Evolutionary conservation across 2,797 vertebrate species (phyloP).

Genomic region (Mormyrops boulengeri): DNA sequence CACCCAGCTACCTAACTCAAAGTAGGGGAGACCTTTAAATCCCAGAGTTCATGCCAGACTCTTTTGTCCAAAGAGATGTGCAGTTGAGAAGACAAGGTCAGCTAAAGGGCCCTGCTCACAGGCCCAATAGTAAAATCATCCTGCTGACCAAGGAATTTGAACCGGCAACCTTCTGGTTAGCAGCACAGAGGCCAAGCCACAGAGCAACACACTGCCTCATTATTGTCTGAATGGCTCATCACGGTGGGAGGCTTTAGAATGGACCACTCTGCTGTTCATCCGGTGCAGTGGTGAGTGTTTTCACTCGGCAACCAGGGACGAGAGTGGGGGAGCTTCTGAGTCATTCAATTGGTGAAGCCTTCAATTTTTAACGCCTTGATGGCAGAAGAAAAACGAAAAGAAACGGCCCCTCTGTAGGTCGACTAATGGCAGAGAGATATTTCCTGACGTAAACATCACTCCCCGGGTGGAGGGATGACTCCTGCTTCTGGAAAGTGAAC

Average conservation of each 20-base stretch:
- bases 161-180: not conserved
- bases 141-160: not conserved
- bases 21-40: not conserved
- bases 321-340: not conserved
- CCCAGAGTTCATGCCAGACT: not conserved
- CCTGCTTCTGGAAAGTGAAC: slow-evolving; percentile 13
- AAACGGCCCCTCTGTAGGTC: not conserved
- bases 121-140: not conserved
- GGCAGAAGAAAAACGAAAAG: not conserved
- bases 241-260: slow-evolving; percentile 5
- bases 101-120: not conserved
- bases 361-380: not conserved
- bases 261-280: not conserved
- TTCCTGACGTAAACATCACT: slow-evolving; percentile 19
- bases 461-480: not conserved
- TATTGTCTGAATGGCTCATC: not conserved
- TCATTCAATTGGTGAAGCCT: not conserved
- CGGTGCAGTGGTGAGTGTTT: not conserved
- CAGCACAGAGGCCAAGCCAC: not conserved
- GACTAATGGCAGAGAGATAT: slow-evolving; percentile 5
- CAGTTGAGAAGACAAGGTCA: not conserved
- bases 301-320: not conserved
- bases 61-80: not conserved
- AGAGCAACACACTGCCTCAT: not conserved
- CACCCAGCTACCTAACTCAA: not conserved